Base-by-base conservation (phyloP, 2,113 vertebrate genomes). In the Uria aalge region DNA sequence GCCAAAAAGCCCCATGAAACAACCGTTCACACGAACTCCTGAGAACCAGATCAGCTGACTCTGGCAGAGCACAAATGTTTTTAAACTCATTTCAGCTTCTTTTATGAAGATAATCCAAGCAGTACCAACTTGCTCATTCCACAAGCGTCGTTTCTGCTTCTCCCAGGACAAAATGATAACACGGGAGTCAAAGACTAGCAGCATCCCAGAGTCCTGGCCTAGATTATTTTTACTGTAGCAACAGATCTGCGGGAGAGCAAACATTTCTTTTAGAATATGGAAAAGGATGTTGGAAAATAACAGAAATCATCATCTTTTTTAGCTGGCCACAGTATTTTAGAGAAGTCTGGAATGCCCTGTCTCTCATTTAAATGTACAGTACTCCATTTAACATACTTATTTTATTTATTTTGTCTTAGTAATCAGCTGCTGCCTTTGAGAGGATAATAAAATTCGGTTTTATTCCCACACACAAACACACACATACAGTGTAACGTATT, bases 31-130 rank as follows among this genome's bases (percentile, higher is more conserved):
- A 94, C 38, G 85, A 91, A 66, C 77, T 63, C 84, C 90, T 74
- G 89, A 78, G 94, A 96, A 90, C 89, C 67, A 88, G 76, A 75
- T 91, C 92, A 91, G 69, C 91, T 96, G 93, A 91, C 81, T 95
- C 52, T 91, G 92, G 87, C 89, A 85, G 45, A 88, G 53, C 38
- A 63, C 66, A 83, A 91, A 95, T 96, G 95, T 96, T 96, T 96
- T 92, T 50, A 94, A 92, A 94, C 16, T 91, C 62, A 91, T 75
- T 91, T 96, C 79, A 91, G 41, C 41, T 95, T 94, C 91, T 71
- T 95, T 97, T 92, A 91, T 95, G 67, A 83, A 91, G 87, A 88
- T 97, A 94, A 96, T 97, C 94, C 81, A 94, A 95, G 81, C 94
- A 91, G 87, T 96, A 90, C 90, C 93, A 96, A 93, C 93, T 91